Evolutionary conservation across 2,113 vertebrate species (phyloP).

Genomic region (Orycteropus afer): DNA sequence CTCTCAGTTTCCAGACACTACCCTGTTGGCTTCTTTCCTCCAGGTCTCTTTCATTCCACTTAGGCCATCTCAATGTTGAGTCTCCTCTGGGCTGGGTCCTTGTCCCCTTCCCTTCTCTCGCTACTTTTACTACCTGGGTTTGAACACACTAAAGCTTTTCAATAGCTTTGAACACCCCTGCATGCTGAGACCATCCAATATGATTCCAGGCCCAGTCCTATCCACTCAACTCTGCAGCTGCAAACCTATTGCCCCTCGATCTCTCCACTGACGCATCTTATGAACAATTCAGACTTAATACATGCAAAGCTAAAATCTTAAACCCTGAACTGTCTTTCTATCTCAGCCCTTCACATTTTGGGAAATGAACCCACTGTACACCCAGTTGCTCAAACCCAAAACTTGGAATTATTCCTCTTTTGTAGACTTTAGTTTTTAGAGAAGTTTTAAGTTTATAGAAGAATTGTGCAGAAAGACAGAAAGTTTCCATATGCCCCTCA

Average conservation of each 20-base stretch:
- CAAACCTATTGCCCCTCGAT: rapidly evolving
- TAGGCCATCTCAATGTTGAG: rapidly evolving
- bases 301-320: rapidly evolving
- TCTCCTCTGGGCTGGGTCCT: neutral
- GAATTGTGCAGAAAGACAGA: too few relatives aligned
- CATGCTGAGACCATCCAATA: rapidly evolving
- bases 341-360: neutral
- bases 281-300: too few relatives aligned
- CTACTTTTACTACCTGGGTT: neutral
- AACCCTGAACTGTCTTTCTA: too few relatives aligned
- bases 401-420: neutral
- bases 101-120: neutral
- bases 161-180: too few relatives aligned
- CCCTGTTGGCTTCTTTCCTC: too few relatives aligned
- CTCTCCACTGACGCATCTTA: neutral
- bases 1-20: rapidly evolving
- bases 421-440: too few relatives aligned
- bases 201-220: neutral
- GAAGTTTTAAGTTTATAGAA: too few relatives aligned
- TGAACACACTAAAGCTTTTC: neutral
- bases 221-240: neutral
- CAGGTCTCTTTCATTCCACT: neutral
- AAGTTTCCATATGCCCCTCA: too few relatives aligned
- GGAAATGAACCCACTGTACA: rapidly evolving
- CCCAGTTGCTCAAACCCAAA: neutral